These are phyloP conservation scores for Drosophila nikananu DNA, from an alignment of 1,140 invertebrate species.

Conservation along the genomic window DNA sequence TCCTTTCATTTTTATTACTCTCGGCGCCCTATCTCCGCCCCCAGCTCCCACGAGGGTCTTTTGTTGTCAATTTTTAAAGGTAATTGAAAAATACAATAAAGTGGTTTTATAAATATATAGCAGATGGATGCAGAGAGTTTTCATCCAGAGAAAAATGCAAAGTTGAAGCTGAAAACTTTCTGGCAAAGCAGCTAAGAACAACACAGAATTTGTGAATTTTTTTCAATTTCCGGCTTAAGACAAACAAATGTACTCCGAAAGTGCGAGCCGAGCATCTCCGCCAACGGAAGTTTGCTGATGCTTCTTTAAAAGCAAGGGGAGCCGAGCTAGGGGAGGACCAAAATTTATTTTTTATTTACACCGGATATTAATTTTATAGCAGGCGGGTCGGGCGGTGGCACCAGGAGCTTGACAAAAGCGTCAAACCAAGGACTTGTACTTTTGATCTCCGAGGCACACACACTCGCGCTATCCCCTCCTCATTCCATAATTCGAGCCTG, in stretches of 20 bases:
- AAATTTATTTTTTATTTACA: slow-evolving; percentile 79
- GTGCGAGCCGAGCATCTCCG: slow-evolving; percentile 46
- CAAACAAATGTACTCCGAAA: slow-evolving; percentile 77
- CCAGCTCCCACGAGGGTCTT: slow-evolving; percentile 46
- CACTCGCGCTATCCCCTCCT: slow-evolving; percentile 29
- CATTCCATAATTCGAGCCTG: slow-evolving; percentile 73
- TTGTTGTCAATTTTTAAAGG: slow-evolving; percentile 82
- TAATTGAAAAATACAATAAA: slow-evolving; percentile 84
- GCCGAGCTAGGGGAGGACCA: slow-evolving; percentile 14
- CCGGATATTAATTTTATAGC: slow-evolving; percentile 83
- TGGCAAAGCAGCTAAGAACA: slow-evolving; percentile 58
- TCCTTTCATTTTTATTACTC: slow-evolving; percentile 63
- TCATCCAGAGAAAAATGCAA: slow-evolving; percentile 19
- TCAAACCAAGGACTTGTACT: slow-evolving; percentile 52
- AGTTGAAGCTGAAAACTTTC: slow-evolving; percentile 66
- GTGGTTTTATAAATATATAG: slow-evolving; percentile 74
- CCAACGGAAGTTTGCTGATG: slow-evolving; percentile 74
- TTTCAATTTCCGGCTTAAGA: slow-evolving; percentile 83
- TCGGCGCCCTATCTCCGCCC: neutral
- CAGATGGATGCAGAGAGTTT: slow-evolving; percentile 9
- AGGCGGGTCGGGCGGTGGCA: slow-evolving; percentile 46
- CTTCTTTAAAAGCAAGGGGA: slow-evolving; percentile 63
- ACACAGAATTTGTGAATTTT: slow-evolving; percentile 62
- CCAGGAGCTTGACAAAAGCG: slow-evolving; percentile 69
- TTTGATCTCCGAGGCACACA: slow-evolving; percentile 66